A percentile compares a stretch with the other conserved stretches of the same genome.
Evolutionary conservation across 2,797 vertebrate species (phyloP).

Genomic region (Passerculus sandwichensis): DNA sequence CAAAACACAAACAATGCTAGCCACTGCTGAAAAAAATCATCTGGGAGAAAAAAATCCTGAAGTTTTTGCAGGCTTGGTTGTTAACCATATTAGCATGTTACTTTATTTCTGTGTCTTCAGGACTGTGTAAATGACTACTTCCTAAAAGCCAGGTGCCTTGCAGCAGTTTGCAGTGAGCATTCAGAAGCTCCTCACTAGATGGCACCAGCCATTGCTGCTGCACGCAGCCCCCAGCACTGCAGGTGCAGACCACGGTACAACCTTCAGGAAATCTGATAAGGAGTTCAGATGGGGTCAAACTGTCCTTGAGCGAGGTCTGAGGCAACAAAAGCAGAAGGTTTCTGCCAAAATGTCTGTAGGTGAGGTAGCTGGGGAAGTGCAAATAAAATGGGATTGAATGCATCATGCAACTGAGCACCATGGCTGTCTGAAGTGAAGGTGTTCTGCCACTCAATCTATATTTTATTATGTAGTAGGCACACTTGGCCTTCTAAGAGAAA

Average conservation of each 20-base stretch:
- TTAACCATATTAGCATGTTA: neutral
- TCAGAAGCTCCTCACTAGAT: conserved; percentile 53
- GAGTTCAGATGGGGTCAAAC: conserved; percentile 7
- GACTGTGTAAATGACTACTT: neutral
- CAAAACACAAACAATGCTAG: neutral
- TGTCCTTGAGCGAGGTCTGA: neutral
- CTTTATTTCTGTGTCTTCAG: neutral
- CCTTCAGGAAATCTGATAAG: neutral
- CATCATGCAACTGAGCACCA: neutral
- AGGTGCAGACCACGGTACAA: neutral
- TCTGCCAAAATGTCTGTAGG: neutral
- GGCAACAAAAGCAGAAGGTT: neutral
- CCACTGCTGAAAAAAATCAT: neutral
- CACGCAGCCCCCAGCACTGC: accelerated
- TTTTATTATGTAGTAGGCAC: neutral
- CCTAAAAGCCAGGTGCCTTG: neutral
- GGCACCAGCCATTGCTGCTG: conserved; percentile 45
- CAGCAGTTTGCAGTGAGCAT: neutral
- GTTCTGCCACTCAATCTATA: neutral
- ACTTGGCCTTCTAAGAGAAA: neutral
- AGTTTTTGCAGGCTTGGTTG: neutral
- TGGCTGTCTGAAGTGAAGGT: neutral
- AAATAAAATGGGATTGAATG: neutral
- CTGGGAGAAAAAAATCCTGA: neutral
- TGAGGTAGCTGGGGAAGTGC: neutral